Evolutionary conservation across 2,113 vertebrate genomes (phyloP).

Genomic region (Etheostoma cragini): DNA sequence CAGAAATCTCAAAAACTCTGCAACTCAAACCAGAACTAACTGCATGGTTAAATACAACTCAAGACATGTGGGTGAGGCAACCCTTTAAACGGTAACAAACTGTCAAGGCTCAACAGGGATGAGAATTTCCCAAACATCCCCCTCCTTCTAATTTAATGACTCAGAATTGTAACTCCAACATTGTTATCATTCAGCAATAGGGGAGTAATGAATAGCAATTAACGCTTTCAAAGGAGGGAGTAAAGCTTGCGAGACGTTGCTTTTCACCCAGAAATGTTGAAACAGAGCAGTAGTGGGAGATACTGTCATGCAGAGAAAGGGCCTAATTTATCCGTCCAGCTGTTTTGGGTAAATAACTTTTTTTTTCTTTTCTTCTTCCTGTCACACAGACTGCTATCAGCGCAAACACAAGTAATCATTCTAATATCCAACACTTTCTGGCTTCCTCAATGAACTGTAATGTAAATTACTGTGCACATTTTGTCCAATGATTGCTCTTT

Average conservation of each 20-base stretch:
- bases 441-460: conserved; percentile 77
- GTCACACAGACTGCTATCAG: conserved; percentile 53
- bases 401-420: conserved; percentile 65
- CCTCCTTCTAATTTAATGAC: conserved; percentile 77
- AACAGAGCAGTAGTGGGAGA: conserved; percentile 57
- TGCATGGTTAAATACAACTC: background rate
- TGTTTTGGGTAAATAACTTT: conserved; percentile 78
- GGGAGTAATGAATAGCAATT: conserved; percentile 80
- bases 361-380: conserved; percentile 9
- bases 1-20: background rate
- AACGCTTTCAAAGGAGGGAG: conserved; percentile 71
- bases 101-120: conserved; percentile 33
- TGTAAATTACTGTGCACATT: conserved; percentile 73
- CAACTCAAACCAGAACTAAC: background rate
- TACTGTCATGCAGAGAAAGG: conserved; percentile 65
- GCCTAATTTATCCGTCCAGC: conserved; percentile 74
- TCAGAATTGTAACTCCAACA: conserved; percentile 79
- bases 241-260: conserved; percentile 70
- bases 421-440: conserved; percentile 70
- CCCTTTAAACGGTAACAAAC: conserved; percentile 36
- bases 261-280: conserved; percentile 76
- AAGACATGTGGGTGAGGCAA: conserved; percentile 22
- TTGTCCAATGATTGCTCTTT: conserved; percentile 72
- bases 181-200: conserved; percentile 79
- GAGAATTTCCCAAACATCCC: conserved; percentile 39